Evolutionary conservation across 2,888 invertebrate species (phyloP).

Genomic region (Epirrhoe alternata): DNA sequence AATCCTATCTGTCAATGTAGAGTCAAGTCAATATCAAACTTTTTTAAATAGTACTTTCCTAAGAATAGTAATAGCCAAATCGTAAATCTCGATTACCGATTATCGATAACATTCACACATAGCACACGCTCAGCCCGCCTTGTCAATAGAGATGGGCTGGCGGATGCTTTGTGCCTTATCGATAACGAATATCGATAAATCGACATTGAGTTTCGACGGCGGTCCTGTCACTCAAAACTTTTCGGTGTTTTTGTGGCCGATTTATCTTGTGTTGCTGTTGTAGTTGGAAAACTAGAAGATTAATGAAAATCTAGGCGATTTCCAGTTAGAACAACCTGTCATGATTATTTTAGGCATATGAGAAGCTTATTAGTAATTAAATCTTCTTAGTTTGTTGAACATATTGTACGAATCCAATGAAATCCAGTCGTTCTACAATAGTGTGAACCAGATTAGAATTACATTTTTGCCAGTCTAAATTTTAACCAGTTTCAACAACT

Average conservation of each 20-base stretch:
- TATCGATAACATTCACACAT: slow-evolving; percentile 84
- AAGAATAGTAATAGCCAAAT: slow-evolving; percentile 70
- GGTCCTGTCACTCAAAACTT: slow-evolving; percentile 83
- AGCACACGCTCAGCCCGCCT: slow-evolving; percentile 77
- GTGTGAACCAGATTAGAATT: no score
- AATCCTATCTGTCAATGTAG: no score
- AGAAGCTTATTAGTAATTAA: not conserved
- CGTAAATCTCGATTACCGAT: slow-evolving; percentile 81
- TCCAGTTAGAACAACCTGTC: not conserved
- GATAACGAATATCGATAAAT: slow-evolving; percentile 69
- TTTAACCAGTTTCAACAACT: no score
- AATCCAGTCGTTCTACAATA: no score
- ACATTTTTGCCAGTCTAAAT: no score
- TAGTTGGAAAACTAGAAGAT: slow-evolving; percentile 36
- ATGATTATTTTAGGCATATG: not conserved
- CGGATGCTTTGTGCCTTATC: slow-evolving; percentile 80
- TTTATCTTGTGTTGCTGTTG: slow-evolving; percentile 64
- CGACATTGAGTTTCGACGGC: slow-evolving; percentile 78
- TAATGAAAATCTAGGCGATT: slow-evolving; percentile 25
- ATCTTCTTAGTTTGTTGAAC: no score
- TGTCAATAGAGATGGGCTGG: slow-evolving; percentile 79
- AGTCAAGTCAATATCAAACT: slow-evolving; percentile 1
- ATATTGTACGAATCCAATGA: no score
- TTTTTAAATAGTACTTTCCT: slow-evolving; percentile 45
- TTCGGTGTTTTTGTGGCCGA: slow-evolving; percentile 72